A percentile compares a stretch with the other conserved stretches of the same genome.
These are phyloP conservation scores for Galaxias olidus DNA, from an alignment of 2,797 vertebrate genomes.

Conservation along the genomic window DNA sequence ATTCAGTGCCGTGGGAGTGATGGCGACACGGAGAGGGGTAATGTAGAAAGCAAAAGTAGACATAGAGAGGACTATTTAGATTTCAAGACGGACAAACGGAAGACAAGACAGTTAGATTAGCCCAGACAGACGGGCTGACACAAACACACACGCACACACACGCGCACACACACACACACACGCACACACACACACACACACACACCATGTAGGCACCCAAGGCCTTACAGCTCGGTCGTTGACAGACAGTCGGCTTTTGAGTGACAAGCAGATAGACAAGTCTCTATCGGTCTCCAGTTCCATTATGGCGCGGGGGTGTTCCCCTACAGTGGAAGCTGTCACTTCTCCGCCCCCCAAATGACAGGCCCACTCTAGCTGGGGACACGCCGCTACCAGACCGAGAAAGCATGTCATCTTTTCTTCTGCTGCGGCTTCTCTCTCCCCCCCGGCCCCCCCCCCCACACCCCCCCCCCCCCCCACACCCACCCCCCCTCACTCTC, in stretches of 20 bases:
- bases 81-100: constrained; percentile 27
- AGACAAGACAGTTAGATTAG: constrained; percentile 4
- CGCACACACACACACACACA: no score
- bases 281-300: constrained; percentile 71
- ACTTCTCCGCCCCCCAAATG: constrained; percentile 58
- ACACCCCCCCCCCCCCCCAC: constrained; percentile 48
- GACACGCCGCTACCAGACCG: constrained; percentile 71
- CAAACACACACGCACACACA: no score
- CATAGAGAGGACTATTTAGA: constrained; percentile 11
- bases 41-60: neutral
- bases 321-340: constrained; percentile 58
- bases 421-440: constrained; percentile 55
- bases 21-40: no score
- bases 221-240: no score
- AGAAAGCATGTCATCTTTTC: constrained; percentile 83
- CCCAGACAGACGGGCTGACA: neutral
- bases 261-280: constrained; percentile 71
- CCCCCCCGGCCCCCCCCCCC: constrained; percentile 55
- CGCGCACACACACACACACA: neutral
- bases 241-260: constrained; percentile 38
- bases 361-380: constrained; percentile 72
- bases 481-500: constrained; percentile 63
- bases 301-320: constrained; percentile 76
- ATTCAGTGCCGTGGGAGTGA: no score
- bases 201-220: no score